Evolutionary conservation across 2,888 invertebrate genomes (phyloP).

Genomic region (Diarsia dahlii): DNA sequence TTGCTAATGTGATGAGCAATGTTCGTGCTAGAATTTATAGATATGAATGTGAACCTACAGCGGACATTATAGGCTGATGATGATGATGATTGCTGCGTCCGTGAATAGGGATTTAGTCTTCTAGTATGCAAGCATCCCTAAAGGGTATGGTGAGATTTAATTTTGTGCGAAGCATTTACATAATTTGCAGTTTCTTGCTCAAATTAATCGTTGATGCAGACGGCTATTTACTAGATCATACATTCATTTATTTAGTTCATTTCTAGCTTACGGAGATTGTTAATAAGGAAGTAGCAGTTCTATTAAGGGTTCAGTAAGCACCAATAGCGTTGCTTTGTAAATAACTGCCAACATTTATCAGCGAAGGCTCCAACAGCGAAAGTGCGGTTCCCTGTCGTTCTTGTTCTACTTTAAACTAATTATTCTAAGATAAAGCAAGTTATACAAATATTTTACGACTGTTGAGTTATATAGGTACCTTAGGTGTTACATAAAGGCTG

Average conservation of each 20-base stretch:
- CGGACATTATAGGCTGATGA: background rate
- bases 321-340: constrained; percentile 58
- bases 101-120: background rate
- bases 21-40: background rate
- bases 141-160: background rate
- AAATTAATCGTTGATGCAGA: background rate
- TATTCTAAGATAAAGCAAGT: constrained; percentile 71
- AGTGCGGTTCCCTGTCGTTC: constrained; percentile 76
- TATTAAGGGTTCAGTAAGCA: constrained; percentile 55
- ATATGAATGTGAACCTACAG: background rate
- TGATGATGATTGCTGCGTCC: background rate
- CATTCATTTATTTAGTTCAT: constrained; percentile 6
- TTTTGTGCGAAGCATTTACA: background rate
- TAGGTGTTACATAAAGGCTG: constrained; percentile 65
- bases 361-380: constrained; percentile 61
- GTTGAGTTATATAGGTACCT: constrained; percentile 43
- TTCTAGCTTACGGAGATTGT: constrained; percentile 25
- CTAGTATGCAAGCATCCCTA: background rate
- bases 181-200: background rate
- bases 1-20: background rate
- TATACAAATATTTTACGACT: constrained; percentile 67
- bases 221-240: background rate
- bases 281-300: constrained; percentile 56
- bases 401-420: constrained; percentile 74
- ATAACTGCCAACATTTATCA: constrained; percentile 66